A percentile compares a stretch with the other conserved stretches of the same genome.
Conservation (phyloP, 2,888 invertebrate species). For the Eurytoma californica region DNA sequence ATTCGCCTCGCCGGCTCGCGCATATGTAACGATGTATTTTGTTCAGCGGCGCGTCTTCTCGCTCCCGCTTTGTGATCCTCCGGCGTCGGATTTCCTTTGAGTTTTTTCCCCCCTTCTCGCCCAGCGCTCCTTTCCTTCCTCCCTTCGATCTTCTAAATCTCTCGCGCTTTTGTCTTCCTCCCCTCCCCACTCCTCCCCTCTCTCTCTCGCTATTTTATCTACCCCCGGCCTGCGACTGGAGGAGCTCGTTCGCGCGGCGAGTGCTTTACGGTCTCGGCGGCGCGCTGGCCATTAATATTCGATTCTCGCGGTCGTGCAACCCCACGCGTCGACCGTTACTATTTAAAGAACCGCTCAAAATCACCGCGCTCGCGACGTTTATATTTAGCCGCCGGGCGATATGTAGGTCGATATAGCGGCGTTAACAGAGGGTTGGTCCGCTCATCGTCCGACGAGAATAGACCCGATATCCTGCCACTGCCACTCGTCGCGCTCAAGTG, state of each 20-base stretch:
- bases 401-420: conserved; percentile 32
- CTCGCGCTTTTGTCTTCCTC: conserved; percentile 23
- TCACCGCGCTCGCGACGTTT: conserved; percentile 21
- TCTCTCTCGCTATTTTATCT: neutral
- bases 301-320: neutral
- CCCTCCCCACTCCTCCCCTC: conserved; percentile 1
- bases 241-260: neutral
- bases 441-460: conserved; percentile 34
- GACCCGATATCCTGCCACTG: neutral
- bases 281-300: conserved; percentile 17
- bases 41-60: neutral
- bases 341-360: conserved; percentile 18
- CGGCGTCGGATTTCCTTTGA: conserved; percentile 44
- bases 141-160: conserved; percentile 47
- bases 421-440: neutral
- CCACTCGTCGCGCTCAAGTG: neutral
- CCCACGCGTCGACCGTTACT: neutral
- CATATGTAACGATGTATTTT: neutral
- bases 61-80: conserved; percentile 13
- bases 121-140: neutral
- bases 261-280: conserved; percentile 9
- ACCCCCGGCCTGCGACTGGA: too few relatives aligned
- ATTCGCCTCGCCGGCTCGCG: conserved; percentile 14
- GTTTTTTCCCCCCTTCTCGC: conserved; percentile 21
- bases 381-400: conserved; percentile 18